A percentile compares a stretch with the other conserved stretches of the same genome.
These are phyloP conservation scores for Zeuzera pyrina DNA, from an alignment of 2,888 invertebrate species.

Conservation along the genomic window DNA sequence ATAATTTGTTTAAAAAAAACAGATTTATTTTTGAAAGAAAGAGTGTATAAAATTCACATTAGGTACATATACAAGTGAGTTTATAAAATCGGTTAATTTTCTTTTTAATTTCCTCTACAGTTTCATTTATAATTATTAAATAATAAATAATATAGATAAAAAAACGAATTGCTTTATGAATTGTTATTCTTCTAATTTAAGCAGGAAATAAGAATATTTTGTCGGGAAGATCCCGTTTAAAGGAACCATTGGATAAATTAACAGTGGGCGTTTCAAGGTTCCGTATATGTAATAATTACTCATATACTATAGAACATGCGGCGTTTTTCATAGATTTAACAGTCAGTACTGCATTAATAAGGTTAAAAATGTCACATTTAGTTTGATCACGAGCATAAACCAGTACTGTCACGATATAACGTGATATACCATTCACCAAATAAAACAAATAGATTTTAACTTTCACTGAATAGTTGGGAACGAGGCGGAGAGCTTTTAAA, in stretches of 20 bases:
- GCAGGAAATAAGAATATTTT: too few relatives aligned
- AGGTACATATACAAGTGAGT: too few relatives aligned
- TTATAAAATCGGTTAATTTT: too few relatives aligned
- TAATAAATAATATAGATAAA: background rate
- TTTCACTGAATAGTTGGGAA: too few relatives aligned
- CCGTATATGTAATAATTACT: conserved; percentile 34
- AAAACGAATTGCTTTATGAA: background rate
- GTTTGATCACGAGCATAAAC: conserved; percentile 28
- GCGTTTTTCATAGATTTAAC: conserved; percentile 30
- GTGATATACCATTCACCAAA: conserved; percentile 11
- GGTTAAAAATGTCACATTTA: conserved; percentile 29
- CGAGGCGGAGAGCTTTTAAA: too few relatives aligned
- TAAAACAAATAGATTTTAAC: conserved; percentile 14
- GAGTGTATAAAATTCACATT: too few relatives aligned
- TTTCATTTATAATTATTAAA: too few relatives aligned
- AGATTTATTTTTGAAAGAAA: too few relatives aligned
- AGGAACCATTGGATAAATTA: conserved; percentile 29
- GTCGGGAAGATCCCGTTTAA: too few relatives aligned
- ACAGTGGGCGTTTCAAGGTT: conserved; percentile 38
- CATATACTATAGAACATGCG: conserved; percentile 27
- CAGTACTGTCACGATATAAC: conserved; percentile 28
- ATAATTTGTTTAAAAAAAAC: too few relatives aligned
- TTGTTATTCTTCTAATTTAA: too few relatives aligned
- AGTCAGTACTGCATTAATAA: conserved; percentile 29
- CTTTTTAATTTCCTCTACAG: too few relatives aligned